These are phyloP conservation scores for Sphenodon punctatus DNA, from an alignment of 2,797 vertebrate genomes.

Conservation along the genomic window DNA sequence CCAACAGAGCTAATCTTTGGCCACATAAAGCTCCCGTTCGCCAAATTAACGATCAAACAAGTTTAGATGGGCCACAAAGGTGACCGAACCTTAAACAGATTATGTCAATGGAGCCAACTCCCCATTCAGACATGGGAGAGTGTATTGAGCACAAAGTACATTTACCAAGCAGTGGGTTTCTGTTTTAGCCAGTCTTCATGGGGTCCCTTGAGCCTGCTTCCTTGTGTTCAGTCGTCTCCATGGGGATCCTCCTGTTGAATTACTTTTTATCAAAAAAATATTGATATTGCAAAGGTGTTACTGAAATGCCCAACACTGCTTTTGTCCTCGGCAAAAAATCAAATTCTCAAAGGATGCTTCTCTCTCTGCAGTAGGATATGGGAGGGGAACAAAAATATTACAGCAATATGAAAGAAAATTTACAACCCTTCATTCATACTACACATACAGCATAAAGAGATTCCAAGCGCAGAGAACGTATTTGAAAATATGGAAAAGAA, in stretches of 20 bases:
- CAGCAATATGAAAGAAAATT: neutral
- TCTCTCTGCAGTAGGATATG: neutral
- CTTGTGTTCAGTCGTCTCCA: neutral
- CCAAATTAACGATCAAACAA: neutral
- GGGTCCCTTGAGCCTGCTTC: neutral
- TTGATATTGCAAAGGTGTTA: no score
- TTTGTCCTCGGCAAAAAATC: rapidly evolving
- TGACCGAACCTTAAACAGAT: neutral
- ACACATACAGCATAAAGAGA: rapidly evolving
- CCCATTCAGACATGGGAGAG: neutral
- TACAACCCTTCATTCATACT: no score
- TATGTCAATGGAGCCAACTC: neutral
- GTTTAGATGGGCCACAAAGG: neutral
- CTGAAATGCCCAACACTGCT: no score
- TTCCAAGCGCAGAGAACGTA: neutral
- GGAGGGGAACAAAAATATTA: neutral
- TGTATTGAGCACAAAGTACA: neutral
- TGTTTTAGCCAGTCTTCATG: neutral
- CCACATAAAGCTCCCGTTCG: neutral
- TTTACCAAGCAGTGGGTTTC: neutral
- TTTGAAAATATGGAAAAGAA: neutral
- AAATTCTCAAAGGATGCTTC: neutral
- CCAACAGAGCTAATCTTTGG: no score
- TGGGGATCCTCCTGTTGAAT: neutral
- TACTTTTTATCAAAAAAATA: no score